phyloP scores from a whole-genome alignment of 2,888 invertebrate species.

The Epinotia nisella region DNA sequence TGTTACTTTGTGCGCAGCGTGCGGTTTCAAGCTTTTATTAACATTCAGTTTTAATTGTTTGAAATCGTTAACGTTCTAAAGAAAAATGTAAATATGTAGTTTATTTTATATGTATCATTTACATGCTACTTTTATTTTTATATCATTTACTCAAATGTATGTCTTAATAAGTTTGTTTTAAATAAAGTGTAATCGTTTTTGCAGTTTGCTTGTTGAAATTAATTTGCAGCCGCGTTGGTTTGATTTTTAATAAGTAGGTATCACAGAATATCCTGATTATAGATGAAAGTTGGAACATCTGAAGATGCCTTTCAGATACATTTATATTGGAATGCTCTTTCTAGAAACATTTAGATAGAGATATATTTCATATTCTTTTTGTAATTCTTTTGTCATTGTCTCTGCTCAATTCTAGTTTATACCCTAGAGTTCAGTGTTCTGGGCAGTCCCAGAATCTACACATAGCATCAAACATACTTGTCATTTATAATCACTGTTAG shows the following conservation, averaged over 20 bases:
- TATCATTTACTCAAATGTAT: slow-evolving; percentile 75
- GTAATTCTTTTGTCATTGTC: slow-evolving; percentile 28
- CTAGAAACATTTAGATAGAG: slow-evolving; percentile 24
- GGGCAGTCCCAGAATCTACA: slow-evolving; percentile 14
- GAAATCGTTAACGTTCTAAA: slow-evolving; percentile 57
- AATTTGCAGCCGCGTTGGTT: slow-evolving; percentile 36
- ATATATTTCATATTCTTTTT: slow-evolving; percentile 28
- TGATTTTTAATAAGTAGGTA: slow-evolving; percentile 25
- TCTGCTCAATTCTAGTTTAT: slow-evolving; percentile 41
- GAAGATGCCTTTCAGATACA: slow-evolving; percentile 25
- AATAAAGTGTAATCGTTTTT: slow-evolving; percentile 54
- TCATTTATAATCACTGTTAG: slow-evolving; percentile 32
- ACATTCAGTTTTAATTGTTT: slow-evolving; percentile 47
- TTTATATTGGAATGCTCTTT: slow-evolving; percentile 27
- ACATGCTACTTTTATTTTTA: slow-evolving; percentile 72
- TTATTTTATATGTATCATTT: slow-evolving; percentile 75
- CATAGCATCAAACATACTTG: slow-evolving; percentile 23
- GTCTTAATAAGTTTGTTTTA: slow-evolving; percentile 62
- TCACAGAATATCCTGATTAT: slow-evolving; percentile 24
- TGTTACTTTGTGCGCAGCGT: slow-evolving; percentile 33
- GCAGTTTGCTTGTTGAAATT: slow-evolving; percentile 48
- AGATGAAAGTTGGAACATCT: slow-evolving; percentile 22
- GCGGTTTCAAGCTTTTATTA: slow-evolving; percentile 52
- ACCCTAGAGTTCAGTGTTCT: slow-evolving; percentile 27
- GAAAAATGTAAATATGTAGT: slow-evolving; percentile 70